Base-by-base conservation (phyloP, 2,797 vertebrate species). In the Chlorospingus flavigularis region DNA sequence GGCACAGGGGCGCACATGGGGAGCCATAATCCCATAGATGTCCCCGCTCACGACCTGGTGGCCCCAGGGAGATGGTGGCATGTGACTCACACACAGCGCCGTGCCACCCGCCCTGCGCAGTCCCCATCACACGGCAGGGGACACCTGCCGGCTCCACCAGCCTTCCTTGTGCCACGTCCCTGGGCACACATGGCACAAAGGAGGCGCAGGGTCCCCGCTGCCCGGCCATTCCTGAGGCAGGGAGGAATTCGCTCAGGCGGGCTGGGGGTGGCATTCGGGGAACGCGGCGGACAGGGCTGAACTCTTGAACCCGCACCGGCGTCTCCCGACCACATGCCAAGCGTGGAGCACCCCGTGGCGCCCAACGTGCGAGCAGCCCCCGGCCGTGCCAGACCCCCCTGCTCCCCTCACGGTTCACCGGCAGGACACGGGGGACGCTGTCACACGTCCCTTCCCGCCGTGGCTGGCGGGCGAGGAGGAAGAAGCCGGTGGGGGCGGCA, bases 341-440 rank as follows among this genome's bases (percentile, higher is more conserved):
- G 63, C 43, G 6, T 6, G 35, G n/a, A 45, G 74, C 53, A 15
- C 60, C 81, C 88, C 9, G n/a, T 18, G 45, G 85, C 1, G 33
- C 54, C 68, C 62, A 4, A 26, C 1, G 40, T 8, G 79, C 10
- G 58, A 79, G 43, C 28, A 3, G 30, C 48, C 24, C 47, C 28
- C 33, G 6, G 47, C 33, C 39, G 48, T 39, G 90, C 62, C 48
- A 28, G 79, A 25, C 39, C 53, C 23, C 20, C 42, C 48, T 17
- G 25, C 60, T 53, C 10, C 35, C 62, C 55, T 94, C 95, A 90
- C 67, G 90, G 96, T 93, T 96, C 95, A 96, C 13, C 86, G 73
- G 92, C 86, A 94, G 92, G 93, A n/a, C 96, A 91, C 57, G n/a
- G 71, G 65, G 66, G 88, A 82, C 5, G 3, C 7, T 31, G 37